phyloP scores from a whole-genome alignment of 2,888 invertebrate genomes.

The Cheilosia impressa region DNA sequence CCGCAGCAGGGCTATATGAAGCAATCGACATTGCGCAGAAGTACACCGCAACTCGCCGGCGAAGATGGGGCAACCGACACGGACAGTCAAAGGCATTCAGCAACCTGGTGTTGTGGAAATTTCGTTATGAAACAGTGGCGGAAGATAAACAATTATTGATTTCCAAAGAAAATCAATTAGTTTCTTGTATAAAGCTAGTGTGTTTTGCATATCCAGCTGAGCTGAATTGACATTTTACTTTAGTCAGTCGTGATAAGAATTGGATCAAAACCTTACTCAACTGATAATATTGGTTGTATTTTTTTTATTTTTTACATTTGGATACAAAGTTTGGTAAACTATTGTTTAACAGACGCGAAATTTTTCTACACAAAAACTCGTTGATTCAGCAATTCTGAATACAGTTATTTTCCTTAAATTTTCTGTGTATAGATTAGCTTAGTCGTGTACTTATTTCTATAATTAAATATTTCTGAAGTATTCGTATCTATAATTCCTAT shows the following conservation, averaged over 20 bases:
- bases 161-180: constrained; percentile 72
- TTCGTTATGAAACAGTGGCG: constrained; percentile 90
- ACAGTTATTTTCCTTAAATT: constrained; percentile 4
- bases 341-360: constrained; percentile 42
- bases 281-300: constrained; percentile 51
- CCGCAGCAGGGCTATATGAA: constrained; percentile 81
- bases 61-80: constrained; percentile 69
- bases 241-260: constrained; percentile 27
- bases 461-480: constrained; percentile 34
- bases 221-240: constrained; percentile 43
- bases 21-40: constrained; percentile 81
- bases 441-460: constrained; percentile 38
- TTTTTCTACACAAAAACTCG: constrained; percentile 9
- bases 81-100: constrained; percentile 81
- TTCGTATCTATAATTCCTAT: constrained; percentile 48
- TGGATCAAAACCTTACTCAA: constrained; percentile 23
- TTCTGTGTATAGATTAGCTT: constrained; percentile 37
- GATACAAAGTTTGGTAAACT: constrained; percentile 24
- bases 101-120: constrained; percentile 90
- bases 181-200: constrained; percentile 16
- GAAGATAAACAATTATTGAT: constrained; percentile 89
- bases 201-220: constrained; percentile 42
- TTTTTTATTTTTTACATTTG: constrained; percentile 46
- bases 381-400: constrained; percentile 33
- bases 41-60: constrained; percentile 81